Conservation (phyloP, 2,888 invertebrate genomes). For the Pseudococcus longispinus region DNA sequence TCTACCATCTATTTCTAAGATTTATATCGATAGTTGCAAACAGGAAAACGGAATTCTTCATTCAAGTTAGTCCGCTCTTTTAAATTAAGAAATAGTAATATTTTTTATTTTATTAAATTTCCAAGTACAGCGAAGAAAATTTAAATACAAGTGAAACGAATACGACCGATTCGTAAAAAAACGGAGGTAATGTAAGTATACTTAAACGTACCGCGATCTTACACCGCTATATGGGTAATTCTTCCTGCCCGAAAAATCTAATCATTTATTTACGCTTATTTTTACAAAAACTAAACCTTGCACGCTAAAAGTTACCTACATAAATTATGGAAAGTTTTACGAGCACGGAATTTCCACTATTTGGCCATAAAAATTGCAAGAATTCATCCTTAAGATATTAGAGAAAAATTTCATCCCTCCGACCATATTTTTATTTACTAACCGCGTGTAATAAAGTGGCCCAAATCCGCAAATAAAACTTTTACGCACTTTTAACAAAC, state of each 20-base stretch:
- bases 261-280: conserved; percentile 32
- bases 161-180: not conserved
- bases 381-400: conserved; percentile 26
- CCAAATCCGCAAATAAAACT: not conserved
- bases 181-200: not conserved
- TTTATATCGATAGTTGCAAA: conserved; percentile 53
- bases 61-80: not conserved
- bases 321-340: conserved; percentile 37
- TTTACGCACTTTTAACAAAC: conserved; percentile 15
- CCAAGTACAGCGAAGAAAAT: not conserved
- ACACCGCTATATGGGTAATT: not conserved
- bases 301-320: conserved; percentile 24
- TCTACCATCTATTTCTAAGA: conserved; percentile 53
- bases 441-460: conserved; percentile 33
- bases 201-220: not conserved
- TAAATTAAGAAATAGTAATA: conserved; percentile 43
- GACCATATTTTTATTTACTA: conserved; percentile 36
- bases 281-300: not conserved
- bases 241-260: not conserved
- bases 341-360: conserved; percentile 29
- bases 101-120: conserved; percentile 46
- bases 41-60: conserved; percentile 44
- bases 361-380: conserved; percentile 38
- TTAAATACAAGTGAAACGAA: conserved; percentile 21
- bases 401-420: conserved; percentile 17